A percentile compares a stretch with the other conserved stretches of the same genome.
These are phyloP conservation scores for Brachionus rubens DNA, from an alignment of 1,140 invertebrate species.

Conservation along the genomic window DNA sequence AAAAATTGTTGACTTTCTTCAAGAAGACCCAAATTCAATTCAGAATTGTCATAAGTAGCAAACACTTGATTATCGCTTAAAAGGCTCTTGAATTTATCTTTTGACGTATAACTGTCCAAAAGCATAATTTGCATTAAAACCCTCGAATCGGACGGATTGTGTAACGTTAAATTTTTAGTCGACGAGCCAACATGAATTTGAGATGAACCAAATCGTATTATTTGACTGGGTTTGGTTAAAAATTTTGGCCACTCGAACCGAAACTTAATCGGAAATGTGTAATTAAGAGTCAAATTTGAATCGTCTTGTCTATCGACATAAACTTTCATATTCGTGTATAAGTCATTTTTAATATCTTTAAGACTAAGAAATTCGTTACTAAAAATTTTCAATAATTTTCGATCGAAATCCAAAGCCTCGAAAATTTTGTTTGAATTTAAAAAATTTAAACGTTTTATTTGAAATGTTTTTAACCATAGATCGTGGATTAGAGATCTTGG, in stretches of 20 bases:
- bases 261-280: slow-evolving; percentile 9
- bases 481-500: neutral
- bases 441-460: slow-evolving; percentile 30
- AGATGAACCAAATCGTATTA: neutral
- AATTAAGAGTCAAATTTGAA: neutral
- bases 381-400: neutral
- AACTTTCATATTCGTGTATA: neutral
- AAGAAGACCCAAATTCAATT: neutral
- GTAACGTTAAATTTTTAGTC: neutral
- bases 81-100: neutral
- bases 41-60: neutral
- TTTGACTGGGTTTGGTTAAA: neutral
- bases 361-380: neutral
- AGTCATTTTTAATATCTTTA: neutral
- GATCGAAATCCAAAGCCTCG: slow-evolving; percentile 21
- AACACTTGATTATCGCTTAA: neutral
- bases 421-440: neutral
- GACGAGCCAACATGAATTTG: neutral
- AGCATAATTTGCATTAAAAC: slow-evolving; percentile 19
- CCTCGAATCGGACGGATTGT: slow-evolving; percentile 14
- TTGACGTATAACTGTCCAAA: neutral
- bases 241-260: neutral
- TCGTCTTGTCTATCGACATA: neutral
- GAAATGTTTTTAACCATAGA: slow-evolving; percentile 31
- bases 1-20: neutral